Evolutionary conservation across 2,797 vertebrate species (phyloP).

Genomic region (Balearica regulorum): DNA sequence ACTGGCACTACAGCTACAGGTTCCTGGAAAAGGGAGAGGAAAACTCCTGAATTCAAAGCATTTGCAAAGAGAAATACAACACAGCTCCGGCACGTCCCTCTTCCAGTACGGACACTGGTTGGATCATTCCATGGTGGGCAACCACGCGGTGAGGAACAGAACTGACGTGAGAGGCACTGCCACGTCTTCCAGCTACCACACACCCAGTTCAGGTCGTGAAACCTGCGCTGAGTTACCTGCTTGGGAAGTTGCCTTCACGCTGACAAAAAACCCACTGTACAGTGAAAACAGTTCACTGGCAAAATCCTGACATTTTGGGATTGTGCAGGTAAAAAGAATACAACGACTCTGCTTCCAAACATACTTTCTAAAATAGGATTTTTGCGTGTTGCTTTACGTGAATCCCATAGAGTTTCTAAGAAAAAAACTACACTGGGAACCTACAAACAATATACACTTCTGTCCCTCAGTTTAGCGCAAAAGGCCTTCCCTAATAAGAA

Average conservation of each 20-base stretch:
- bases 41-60: background rate
- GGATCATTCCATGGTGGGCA: background rate
- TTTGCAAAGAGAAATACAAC: background rate
- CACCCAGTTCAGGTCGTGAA: background rate
- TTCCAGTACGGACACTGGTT: background rate
- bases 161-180: background rate
- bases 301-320: background rate
- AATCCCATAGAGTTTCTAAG: background rate
- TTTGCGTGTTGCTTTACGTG: background rate
- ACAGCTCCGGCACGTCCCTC: background rate
- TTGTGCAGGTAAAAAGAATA: background rate
- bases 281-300: background rate
- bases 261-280: background rate
- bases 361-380: background rate
- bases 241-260: background rate
- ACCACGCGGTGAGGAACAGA: background rate
- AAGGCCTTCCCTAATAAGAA: background rate
- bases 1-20: background rate
- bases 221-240: background rate
- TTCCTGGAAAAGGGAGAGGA: background rate
- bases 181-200: background rate
- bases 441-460: background rate
- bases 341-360: background rate
- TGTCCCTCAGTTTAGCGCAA: background rate
- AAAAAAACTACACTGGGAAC: background rate